Evolutionary conservation across 2,888 invertebrate species (phyloP), one percentile per base, ranked within the genome.

Genomic region (Camptogramma bilineatum): DNA sequence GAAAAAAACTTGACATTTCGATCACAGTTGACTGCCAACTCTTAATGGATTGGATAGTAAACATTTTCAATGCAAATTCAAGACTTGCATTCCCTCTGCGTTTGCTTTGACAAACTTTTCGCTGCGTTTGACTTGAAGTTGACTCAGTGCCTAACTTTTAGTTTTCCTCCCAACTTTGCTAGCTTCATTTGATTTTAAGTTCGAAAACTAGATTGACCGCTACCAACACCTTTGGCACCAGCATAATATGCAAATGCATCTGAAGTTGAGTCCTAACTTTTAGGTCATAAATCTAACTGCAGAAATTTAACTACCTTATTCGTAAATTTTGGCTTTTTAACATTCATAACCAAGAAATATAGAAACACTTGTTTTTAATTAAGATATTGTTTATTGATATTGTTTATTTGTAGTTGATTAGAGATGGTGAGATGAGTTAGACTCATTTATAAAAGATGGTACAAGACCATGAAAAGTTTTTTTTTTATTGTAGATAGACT

Each of bases 111-210:
- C n/a, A 1, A 62, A 59, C 58, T 64, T 68, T 59, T 64, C 57
- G 55, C 44, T 65, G 65, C 50, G 62, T 62, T 66, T 66, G 58
- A 61, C 62, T 66, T 62, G 62, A 46, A 46, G 57, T 58, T 51
- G 39, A 52, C 46, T 60, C 19, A n/a, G 44, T 52, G 39, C 19
- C 5, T 13, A 51, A 59, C 48, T 60, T 63, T 62, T 17, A 54
- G 56, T 62, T 63, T n/a, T 46, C 31, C 39, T 48, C 50, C 3
- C 3, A 34, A 59, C 54, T 59, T 34, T 52, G 17, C n/a, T 52
- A 53, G 52, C 52, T 47, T 60, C 47, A 53, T 60, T 53, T 39
- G 47, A 53, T 60, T 50, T 42, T 19, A 44, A 58, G 58, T 52
- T 13, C 24, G 13, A 21, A n/a, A 55, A 55, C 46, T 55, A 39